Percentiles rank a stretch among this genome's conserved stretches.
These are phyloP conservation scores for Acanthosoma haemorrhoidale DNA, from an alignment of 2,888 invertebrate genomes.

Conservation along the genomic window DNA sequence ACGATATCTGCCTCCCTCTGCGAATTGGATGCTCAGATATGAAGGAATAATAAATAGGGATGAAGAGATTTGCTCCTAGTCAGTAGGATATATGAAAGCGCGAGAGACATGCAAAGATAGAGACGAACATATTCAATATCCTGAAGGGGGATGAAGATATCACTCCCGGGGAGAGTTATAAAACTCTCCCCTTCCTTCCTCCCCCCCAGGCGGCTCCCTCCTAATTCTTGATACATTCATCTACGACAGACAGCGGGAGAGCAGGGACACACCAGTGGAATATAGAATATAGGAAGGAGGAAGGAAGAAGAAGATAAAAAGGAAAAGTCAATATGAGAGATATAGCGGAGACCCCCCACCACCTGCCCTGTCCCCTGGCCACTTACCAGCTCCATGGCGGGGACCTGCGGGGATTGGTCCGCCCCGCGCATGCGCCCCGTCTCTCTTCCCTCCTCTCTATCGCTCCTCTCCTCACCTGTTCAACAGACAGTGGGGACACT, in stretches of 20 bases:
- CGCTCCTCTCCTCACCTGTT: constrained; percentile 38
- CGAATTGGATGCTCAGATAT: background rate
- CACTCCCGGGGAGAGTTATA: constrained; percentile 6
- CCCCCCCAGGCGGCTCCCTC: too few relatives aligned
- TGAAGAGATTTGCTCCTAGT: constrained; percentile 23
- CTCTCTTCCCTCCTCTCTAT: constrained; percentile 32
- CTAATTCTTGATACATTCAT: constrained; percentile 22
- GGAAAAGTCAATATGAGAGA: constrained; percentile 28
- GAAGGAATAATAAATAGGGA: constrained; percentile 14
- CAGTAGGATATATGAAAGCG: constrained; percentile 4
- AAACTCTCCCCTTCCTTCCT: too few relatives aligned
- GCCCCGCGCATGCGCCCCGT: constrained; percentile 40
- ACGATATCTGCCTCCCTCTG: too few relatives aligned
- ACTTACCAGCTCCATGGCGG: constrained; percentile 43
- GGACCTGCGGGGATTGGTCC: constrained; percentile 41
- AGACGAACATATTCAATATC: constrained; percentile 26
- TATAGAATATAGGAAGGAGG: background rate
- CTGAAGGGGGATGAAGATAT: constrained; percentile 19
- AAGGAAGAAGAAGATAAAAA: constrained; percentile 4
- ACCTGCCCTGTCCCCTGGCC: constrained; percentile 9
- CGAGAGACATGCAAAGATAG: constrained; percentile 20
- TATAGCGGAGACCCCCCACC: constrained; percentile 6
- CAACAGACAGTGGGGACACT: constrained; percentile 29
- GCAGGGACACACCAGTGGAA: background rate
- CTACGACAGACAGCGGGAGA: background rate